These are phyloP conservation scores for Planiliza haematocheilus DNA, from an alignment of 2,113 vertebrate genomes.

Conservation along the genomic window DNA sequence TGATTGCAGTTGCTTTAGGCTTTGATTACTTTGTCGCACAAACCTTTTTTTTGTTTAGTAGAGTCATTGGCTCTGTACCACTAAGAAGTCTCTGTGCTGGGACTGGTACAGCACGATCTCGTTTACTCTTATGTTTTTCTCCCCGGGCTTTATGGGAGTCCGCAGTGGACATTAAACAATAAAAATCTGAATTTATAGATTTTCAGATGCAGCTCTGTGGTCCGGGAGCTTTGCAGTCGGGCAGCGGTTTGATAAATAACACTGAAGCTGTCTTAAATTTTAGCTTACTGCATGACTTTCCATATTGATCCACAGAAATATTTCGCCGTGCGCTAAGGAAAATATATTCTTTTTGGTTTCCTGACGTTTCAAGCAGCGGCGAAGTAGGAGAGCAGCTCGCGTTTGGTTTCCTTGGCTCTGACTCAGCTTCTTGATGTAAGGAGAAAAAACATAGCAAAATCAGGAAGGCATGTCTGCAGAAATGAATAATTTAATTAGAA, in stretches of 20 bases:
- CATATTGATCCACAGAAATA: constrained; percentile 63
- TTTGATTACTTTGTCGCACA: too few relatives aligned
- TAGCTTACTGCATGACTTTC: constrained; percentile 48
- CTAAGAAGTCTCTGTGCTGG: background rate
- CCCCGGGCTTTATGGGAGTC: constrained; percentile 11
- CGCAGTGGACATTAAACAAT: constrained; percentile 40
- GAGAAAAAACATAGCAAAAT: constrained; percentile 39
- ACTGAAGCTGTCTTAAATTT: constrained; percentile 25
- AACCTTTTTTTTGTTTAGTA: too few relatives aligned
- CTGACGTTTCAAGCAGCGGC: constrained; percentile 27
- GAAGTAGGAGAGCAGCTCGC: constrained; percentile 31
- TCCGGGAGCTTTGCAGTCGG: constrained; percentile 19
- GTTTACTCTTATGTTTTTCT: background rate
- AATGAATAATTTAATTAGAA: constrained; percentile 61
- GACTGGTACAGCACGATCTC: background rate
- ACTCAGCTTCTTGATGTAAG: constrained; percentile 40
- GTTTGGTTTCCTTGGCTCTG: constrained; percentile 49
- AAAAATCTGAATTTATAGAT: constrained; percentile 60
- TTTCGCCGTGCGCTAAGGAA: constrained; percentile 25
- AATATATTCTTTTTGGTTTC: constrained; percentile 26
- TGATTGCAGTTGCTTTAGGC: background rate
- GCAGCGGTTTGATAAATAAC: constrained; percentile 59
- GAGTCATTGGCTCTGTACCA: background rate
- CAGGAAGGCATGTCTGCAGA: constrained; percentile 29
- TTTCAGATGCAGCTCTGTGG: constrained; percentile 43